These are phyloP conservation scores for Drosophila nr. fundita DNA, from an alignment of 2,888 invertebrate genomes.

Conservation along the genomic window DNA sequence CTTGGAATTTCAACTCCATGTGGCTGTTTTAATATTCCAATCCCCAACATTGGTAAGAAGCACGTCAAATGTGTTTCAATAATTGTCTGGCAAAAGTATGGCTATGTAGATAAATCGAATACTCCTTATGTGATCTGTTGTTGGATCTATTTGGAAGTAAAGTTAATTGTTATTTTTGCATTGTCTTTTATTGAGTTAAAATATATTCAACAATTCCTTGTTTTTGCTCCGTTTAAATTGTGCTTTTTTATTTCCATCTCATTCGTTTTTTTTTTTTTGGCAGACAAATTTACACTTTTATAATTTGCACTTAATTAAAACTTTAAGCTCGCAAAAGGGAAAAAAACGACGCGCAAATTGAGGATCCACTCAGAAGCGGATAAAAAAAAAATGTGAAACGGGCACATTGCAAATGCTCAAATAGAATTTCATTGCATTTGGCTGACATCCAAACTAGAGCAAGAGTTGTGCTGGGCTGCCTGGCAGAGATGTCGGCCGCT, in stretches of 20 bases:
- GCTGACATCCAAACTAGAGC: slow-evolving; percentile 63
- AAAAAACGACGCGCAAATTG: slow-evolving; percentile 36
- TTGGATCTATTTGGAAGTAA: neutral
- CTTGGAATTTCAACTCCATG: neutral
- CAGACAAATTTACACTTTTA: slow-evolving; percentile 60
- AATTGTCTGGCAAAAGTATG: slow-evolving; percentile 37
- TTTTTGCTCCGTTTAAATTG: neutral
- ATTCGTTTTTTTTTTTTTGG: slow-evolving; percentile 1
- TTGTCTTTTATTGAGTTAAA: neutral
- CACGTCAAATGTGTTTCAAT: slow-evolving; percentile 66
- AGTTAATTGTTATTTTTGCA: neutral
- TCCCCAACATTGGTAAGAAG: slow-evolving; percentile 41
- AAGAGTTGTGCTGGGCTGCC: slow-evolving; percentile 26
- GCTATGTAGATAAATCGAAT: neutral
- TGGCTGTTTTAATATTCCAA: slow-evolving; percentile 31
- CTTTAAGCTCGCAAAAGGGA: slow-evolving; percentile 38
- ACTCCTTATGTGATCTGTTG: neutral
- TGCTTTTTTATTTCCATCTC: slow-evolving; percentile 12
- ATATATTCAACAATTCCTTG: neutral
- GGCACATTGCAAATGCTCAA: slow-evolving; percentile 60
- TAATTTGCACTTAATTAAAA: slow-evolving; percentile 81
- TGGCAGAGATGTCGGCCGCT: slow-evolving; percentile 31
- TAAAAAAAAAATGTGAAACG: slow-evolving; percentile 29
- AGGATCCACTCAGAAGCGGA: slow-evolving; percentile 45
- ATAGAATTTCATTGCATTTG: slow-evolving; percentile 78